Base-by-base conservation (phyloP, 2,888 invertebrate species). In the Eupithecia pulchellata region DNA sequence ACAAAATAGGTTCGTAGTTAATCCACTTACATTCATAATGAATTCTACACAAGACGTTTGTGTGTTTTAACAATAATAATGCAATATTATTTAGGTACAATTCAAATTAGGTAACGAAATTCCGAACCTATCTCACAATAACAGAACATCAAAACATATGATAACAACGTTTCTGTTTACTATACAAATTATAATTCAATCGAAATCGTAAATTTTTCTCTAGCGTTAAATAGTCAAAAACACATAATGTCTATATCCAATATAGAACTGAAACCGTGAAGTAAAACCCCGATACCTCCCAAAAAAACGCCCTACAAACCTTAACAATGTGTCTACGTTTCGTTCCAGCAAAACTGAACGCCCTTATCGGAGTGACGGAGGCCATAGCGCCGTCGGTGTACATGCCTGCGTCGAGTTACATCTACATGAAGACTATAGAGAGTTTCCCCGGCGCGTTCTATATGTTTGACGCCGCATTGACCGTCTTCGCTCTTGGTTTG, bases 361-460 rank as follows among this genome's bases (percentile, higher is more conserved):
- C 95, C 1, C 82, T 96, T 27, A 94, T 95, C 64, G 95, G 95
- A 17, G 94, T 96, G 66, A 92, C 92, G 64, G 95, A 96, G 79
- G 95, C 95, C 0, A 82, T 95, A 64, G 95, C 95, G 0, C 94
- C 95, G 0, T 94, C 95, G 0, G 87, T 95, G 64, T 94, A 95
- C 80, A 93, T 93, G 85, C 95, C 95, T 0, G 83, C 95, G 3
- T 95, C 95, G 25, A 95, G 95, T 75, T 89, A 86, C 64, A 94
- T 95, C 76, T 96, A 95, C 81, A 87, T 91, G 66, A 83, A 86
- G 17, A 95, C 95, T 0, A 89, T 95, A 14, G 86, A 93, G 39
- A 88, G 80, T 0, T 92, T 95, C 66, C 95, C 95, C 0, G 93
- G 95, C 0, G 95, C 95, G 0, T 95, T 95, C 79, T 95, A 95